These are phyloP conservation scores for Channallabes apus DNA, from an alignment of 2,797 vertebrate species.

Conservation along the genomic window DNA sequence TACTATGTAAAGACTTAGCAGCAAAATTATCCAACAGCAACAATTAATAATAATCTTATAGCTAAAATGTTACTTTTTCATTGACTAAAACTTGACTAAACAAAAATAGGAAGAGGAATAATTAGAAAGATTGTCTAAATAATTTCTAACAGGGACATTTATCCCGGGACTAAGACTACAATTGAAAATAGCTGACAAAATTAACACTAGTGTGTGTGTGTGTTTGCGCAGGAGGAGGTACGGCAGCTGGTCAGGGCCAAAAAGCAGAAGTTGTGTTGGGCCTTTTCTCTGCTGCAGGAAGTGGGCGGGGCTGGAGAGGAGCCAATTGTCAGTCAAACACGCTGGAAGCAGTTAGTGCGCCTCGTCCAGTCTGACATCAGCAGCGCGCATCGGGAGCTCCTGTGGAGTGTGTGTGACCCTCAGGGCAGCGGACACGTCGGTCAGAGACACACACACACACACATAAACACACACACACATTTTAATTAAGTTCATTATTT, in stretches of 20 bases:
- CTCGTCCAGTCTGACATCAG: slow-evolving; percentile 81
- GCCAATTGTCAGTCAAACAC: slow-evolving; percentile 73
- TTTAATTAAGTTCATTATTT: no score
- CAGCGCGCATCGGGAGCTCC: slow-evolving; percentile 81
- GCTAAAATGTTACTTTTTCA: no score
- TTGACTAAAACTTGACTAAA: no score
- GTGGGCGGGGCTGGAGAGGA: slow-evolving; percentile 63
- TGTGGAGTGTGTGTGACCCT: slow-evolving; percentile 82
- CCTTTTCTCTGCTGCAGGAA: slow-evolving; percentile 85
- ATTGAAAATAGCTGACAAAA: no score
- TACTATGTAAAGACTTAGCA: no score
- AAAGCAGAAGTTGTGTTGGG: slow-evolving; percentile 84
- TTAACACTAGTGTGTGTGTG: background rate
- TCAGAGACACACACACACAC: slow-evolving; percentile 60
- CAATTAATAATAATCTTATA: no score
- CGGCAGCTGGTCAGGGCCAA: slow-evolving; percentile 87
- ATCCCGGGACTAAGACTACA: no score
- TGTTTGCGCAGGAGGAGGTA: slow-evolving; percentile 82
- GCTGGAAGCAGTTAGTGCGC: slow-evolving; percentile 81
- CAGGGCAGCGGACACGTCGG: slow-evolving; percentile 79
- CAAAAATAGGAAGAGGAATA: no score
- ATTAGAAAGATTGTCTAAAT: no score
- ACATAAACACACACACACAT: no score
- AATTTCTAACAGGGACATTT: no score
- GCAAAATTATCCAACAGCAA: no score